phyloP scores from a whole-genome alignment of 2,113 vertebrate species.

The Siniperca chuatsi region DNA sequence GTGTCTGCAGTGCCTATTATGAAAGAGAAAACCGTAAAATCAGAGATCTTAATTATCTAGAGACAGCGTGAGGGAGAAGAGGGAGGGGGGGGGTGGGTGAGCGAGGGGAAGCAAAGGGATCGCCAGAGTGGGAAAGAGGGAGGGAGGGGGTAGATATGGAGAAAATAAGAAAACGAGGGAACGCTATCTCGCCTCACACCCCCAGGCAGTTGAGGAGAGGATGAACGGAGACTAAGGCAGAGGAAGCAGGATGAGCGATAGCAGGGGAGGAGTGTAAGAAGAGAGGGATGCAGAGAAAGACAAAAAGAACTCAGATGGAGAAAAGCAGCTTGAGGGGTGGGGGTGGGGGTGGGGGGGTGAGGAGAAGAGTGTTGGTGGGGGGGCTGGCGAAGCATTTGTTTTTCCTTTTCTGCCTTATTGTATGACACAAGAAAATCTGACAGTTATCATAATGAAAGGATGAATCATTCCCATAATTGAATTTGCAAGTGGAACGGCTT shows the following conservation, averaged over 20 bases:
- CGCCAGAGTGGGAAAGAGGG: conserved; percentile 13
- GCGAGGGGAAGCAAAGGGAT: conserved; percentile 25
- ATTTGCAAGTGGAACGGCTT: conserved; percentile 81
- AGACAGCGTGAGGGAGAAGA: conserved; percentile 50
- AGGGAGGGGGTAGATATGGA: conserved; percentile 23
- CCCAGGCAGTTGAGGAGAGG: conserved; percentile 61
- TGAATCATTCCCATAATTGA: conserved; percentile 84
- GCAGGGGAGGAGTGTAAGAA: conserved; percentile 47
- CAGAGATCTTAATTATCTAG: conserved; percentile 82
- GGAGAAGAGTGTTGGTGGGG: conserved; percentile 40
- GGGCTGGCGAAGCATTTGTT: conserved; percentile 78
- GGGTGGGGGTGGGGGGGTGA: conserved; percentile 38
- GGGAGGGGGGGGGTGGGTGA: conserved; percentile 27
- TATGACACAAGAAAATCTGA: conserved; percentile 83
- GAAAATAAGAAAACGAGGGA: conserved; percentile 64
- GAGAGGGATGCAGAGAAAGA: conserved; percentile 52
- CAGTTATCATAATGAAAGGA: conserved; percentile 84
- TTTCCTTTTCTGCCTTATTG: conserved; percentile 74
- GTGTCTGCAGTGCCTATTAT: conserved; percentile 81
- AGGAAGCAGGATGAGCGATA: conserved; percentile 64
- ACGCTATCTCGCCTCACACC: conserved; percentile 62
- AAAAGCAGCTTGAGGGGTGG: conserved; percentile 51
- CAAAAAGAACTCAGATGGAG: conserved; percentile 51
- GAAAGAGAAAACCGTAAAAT: conserved; percentile 82
- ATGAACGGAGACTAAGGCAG: conserved; percentile 64